Evolutionary conservation across 2,113 vertebrate species (phyloP).

Genomic region (Macaca fascicularis): DNA sequence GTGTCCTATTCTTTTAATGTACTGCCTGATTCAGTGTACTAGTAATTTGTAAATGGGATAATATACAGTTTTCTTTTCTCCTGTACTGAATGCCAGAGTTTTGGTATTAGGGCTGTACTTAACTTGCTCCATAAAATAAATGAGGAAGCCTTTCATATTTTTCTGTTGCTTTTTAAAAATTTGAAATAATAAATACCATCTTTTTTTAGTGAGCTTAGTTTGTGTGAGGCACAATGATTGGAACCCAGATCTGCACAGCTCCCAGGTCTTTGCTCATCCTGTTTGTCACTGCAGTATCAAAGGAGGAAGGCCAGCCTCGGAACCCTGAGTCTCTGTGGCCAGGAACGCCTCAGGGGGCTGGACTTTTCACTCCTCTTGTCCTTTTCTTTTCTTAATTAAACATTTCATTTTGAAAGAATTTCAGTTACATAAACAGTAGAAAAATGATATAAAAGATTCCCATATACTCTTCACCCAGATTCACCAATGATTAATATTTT

Average conservation of each 20-base stretch:
- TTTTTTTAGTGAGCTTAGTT: conserved; percentile 6
- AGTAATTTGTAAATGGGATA: conserved; percentile 6
- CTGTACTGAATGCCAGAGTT: neutral
- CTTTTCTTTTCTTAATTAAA: neutral
- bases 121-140: neutral
- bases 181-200: neutral
- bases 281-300: neutral
- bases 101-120: neutral
- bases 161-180: neutral
- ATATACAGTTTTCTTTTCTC: neutral
- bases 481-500: conserved; percentile 31
- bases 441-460: neutral
- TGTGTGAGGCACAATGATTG: neutral
- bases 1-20: conserved; percentile 10
- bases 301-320: neutral
- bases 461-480: neutral
- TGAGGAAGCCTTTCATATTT: neutral
- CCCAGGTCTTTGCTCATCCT: neutral
- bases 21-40: neutral
- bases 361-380: neutral
- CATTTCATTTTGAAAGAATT: conserved; percentile 50
- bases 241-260: neutral
- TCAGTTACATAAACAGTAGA: neutral
- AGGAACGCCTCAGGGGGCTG: neutral
- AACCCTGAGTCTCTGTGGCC: neutral